phyloP scores from a whole-genome alignment of 1,140 invertebrate species.

The Scaptomyza montana region DNA sequence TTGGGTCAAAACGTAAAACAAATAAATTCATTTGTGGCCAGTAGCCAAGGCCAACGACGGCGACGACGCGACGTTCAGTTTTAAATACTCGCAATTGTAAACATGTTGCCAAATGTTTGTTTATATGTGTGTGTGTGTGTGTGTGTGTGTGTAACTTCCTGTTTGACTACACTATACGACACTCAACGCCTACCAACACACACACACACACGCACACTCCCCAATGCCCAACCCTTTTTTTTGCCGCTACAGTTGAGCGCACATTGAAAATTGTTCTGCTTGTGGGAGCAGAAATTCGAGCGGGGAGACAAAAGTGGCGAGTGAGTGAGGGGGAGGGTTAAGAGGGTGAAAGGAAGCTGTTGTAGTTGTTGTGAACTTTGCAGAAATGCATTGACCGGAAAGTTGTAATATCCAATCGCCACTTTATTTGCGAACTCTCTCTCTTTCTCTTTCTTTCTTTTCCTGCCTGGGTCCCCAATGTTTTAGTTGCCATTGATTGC shows the following conservation, averaged over 20 bases:
- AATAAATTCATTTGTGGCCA: slow-evolving; percentile 79
- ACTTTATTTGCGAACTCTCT: slow-evolving; percentile 69
- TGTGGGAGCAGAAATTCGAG: slow-evolving; percentile 68
- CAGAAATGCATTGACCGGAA: slow-evolving; percentile 81
- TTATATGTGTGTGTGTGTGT: neutral
- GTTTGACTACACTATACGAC: slow-evolving; percentile 33
- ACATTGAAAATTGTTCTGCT: slow-evolving; percentile 80
- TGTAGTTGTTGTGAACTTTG: slow-evolving; percentile 74
- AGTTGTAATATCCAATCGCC: slow-evolving; percentile 81
- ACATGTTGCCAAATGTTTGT: slow-evolving; percentile 71
- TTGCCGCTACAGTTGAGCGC: slow-evolving; percentile 80
- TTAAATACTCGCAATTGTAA: slow-evolving; percentile 69
- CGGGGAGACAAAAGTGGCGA: neutral
- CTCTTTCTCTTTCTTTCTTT: too few species aligned
- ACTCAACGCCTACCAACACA: slow-evolving; percentile 30
- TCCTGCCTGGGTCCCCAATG: slow-evolving; percentile 1
- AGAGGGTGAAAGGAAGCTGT: neutral
- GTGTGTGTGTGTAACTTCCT: slow-evolving; percentile 36
- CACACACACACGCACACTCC: neutral
- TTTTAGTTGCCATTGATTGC: neutral
- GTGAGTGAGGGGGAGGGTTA: neutral
- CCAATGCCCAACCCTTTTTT: slow-evolving; percentile 42
- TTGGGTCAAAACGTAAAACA: slow-evolving; percentile 58
- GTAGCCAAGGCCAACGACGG: slow-evolving; percentile 55
- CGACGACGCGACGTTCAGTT: slow-evolving; percentile 38